Base-by-base conservation (phyloP, 2,888 invertebrate genomes). In the Choristoneura rosaceana region DNA sequence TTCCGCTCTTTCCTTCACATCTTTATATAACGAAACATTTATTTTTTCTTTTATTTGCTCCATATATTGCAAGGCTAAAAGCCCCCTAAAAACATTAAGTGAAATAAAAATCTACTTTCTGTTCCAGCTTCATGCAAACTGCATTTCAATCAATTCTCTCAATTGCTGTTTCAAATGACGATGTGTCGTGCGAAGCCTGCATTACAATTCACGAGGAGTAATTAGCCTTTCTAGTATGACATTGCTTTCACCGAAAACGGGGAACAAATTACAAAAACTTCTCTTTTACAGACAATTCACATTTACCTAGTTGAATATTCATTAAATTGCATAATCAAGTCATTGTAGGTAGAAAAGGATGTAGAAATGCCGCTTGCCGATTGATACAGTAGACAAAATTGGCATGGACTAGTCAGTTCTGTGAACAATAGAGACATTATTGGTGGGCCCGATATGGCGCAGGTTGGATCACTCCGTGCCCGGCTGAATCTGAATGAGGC, bases 341-440 rank as follows among this genome's bases (percentile, higher is more conserved):
- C 50, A 7, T 45, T 38, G 47, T 59, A 50, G 50, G 38, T 38
- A 58, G 33, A 63, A 38, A 45, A 14, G n/a, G 52, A 61, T 58
- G 17, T 66, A 47, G 45, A 71, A 55, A 61, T 9, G 41, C n/a
- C 41, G 63, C 45, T 61, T 17, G 38, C 47, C 8, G 67, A 67
- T 25, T 58, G 71, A 58, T 25, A 71, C 43, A 33, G 8, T 47
- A 14, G 38, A 38, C 67, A 78, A 83, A 82, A 82, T 82, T 84
- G 84, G 85, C 78, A 79, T 79, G 83, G 83, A 87, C 89, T 85
- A 88, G 82, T 87, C 86, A 87, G 87, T 84, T 82, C 79, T 81
- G 87, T 86, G 83, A 89, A 93, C 93, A 94, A 93, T 93, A 86
- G 90, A 90, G 86, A 92, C 92, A 92, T 93, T 92, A 92, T 84